Base-by-base conservation (phyloP, 1,140 invertebrate genomes). In the Zaprionus nigranus region DNA sequence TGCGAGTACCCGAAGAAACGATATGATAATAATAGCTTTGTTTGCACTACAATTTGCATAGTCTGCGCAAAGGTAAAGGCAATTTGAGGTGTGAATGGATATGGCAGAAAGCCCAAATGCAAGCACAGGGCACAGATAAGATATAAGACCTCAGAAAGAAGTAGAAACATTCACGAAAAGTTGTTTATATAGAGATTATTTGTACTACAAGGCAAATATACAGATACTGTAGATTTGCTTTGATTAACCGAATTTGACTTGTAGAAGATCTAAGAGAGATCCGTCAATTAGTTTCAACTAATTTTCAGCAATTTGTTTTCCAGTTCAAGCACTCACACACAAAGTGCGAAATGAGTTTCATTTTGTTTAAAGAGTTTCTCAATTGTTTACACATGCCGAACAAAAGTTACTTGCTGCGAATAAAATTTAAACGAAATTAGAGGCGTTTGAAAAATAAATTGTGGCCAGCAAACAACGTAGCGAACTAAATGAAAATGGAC, bases 381-480 rank as follows among this genome's bases (percentile, higher is more conserved):
- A 61, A 75, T 60, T 71, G 46, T 49, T 79, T 79, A 80, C 49
- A 70, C 69, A 56, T 64, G 59, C 9, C 3, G 67, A 28, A 49
- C 28, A 68, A 78, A 68, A 78, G 40, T 69, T 60, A 78, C 72
- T 64, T 30, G 65, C 72, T 78, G 72, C 71, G 71, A 75, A 69
- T 62, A 46, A 58, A 77, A 62, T 77, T 40, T 17, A 24, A 40
- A 26, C 58, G 59, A 64, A 78, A 69, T 79, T 60, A 58, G 73
- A 73, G 61, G 78, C 75, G 75, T 79, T 75, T 78, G 75, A 78
- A 74, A 75, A 75, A 78, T 78, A 69, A 80, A 80, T 73, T 77
- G 74, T 77, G 63, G 49, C 34, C 34, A 66, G 69, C 59, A 43
- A 78, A 75, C 34, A 20, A 11, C 30, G 2, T 7, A 34, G 9